These are phyloP conservation scores for Psittacula cyanocephala DNA, from an alignment of 2,113 vertebrate genomes.

Conservation along the genomic window DNA sequence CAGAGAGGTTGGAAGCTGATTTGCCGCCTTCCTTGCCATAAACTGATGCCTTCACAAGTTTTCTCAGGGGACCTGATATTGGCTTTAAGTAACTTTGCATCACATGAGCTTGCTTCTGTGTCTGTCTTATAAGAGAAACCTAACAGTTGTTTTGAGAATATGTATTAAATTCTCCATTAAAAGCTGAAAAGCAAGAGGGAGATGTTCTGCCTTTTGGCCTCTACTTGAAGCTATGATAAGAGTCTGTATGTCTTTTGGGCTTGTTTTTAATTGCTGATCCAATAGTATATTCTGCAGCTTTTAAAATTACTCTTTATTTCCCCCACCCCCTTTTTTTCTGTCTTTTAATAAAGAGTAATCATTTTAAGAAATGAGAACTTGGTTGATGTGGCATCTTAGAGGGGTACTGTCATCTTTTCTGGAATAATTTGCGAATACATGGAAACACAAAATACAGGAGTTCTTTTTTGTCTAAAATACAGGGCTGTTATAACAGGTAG, in stretches of 20 bases:
- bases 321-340: neutral
- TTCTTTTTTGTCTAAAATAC: neutral
- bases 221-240: neutral
- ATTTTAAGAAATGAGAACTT: neutral
- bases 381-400: neutral
- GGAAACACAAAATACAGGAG: neutral
- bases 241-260: neutral
- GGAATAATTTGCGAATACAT: neutral
- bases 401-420: neutral
- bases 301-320: neutral
- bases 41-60: neutral
- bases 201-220: neutral
- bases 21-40: neutral
- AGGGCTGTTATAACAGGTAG: neutral
- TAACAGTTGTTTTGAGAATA: neutral
- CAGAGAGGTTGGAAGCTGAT: neutral
- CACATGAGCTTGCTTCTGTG: neutral
- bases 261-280: constrained; percentile 1
- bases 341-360: neutral
- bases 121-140: neutral
- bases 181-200: neutral
- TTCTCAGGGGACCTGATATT: neutral
- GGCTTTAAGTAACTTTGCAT: neutral
- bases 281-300: neutral
- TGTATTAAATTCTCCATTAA: neutral